Evolutionary conservation across 2,113 vertebrate genomes (phyloP), one percentile per base, ranked within the genome.

Genomic region (Hypomesus transpacificus): DNA sequence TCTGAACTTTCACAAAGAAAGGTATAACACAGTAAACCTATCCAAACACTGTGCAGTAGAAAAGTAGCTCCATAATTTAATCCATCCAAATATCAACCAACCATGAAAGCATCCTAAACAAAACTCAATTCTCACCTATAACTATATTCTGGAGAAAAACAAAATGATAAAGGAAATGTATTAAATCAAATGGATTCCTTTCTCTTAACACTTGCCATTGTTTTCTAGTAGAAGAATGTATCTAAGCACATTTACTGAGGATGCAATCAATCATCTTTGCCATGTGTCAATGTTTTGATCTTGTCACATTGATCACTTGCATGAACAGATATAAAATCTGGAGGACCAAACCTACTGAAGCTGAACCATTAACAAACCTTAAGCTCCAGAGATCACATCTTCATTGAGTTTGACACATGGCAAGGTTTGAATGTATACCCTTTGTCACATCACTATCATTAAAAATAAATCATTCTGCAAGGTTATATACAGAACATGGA

Each of bases 31-130:
- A 51, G 17, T 50, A 1, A 61, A 62, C 79, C 79, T 75, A 84
- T 83, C 65, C 60, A 53, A 85, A 69, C 51, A 17, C 61, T 54
- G 71, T 7, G 63, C 62, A 61, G 21, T 65, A 60, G 74, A 66
- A 77, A 70, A 65, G 53, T 66, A 46, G 39, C 39, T 46, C 39
- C 39, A 46, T 46, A 5, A 46, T 66, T 75, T 75, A 82, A 82
- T 80, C 66, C 73, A 9, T 82, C 31, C 31, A 34, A 4, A 7
- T 34, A 34, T 34, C 31, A 34, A 68, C 60, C 31, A 17, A 78
- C 20, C 60, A 73, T 52, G 4, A n/a, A 57, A 57, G 39, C 20
- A 50, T 65, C 4, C 39, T 46, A 51, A 26, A 24, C 17, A 70
- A 21, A 52, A 28, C 14, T 24, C 2, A 64, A 69, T 24, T 53